Conservation (phyloP, 2,888 invertebrate species). For the Sphinx pinastri region DNA sequence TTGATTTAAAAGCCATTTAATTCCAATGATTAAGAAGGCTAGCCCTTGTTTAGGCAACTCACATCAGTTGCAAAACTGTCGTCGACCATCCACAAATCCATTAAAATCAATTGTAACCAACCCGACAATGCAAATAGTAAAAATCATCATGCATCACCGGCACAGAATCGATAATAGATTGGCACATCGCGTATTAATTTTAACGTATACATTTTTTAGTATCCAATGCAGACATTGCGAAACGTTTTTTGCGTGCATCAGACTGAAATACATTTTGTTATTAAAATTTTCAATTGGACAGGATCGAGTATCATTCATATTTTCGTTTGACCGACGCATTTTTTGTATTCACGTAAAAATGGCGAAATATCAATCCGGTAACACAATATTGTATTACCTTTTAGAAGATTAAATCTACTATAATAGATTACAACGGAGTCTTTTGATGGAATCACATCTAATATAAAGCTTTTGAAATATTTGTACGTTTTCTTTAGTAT, state of each 20-base stretch:
- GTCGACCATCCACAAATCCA: too few relatives aligned
- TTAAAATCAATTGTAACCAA: background rate
- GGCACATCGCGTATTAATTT: background rate
- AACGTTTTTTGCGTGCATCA: slow-evolving; percentile 6
- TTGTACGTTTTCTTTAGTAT: too few relatives aligned
- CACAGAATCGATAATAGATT: background rate
- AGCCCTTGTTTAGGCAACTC: too few relatives aligned
- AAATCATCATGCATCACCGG: background rate
- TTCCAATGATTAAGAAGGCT: too few relatives aligned
- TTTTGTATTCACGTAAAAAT: background rate
- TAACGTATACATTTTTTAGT: slow-evolving; percentile 4
- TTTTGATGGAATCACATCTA: too few relatives aligned
- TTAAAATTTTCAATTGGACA: slow-evolving; percentile 10
- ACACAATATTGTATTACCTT: too few relatives aligned
- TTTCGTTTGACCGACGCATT: background rate
- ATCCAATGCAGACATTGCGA: slow-evolving; percentile 17
- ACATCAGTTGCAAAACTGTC: too few relatives aligned
- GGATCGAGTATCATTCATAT: background rate
- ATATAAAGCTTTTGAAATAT: too few relatives aligned
- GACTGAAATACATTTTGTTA: slow-evolving; percentile 23
- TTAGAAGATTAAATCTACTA: too few relatives aligned
- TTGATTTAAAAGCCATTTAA: too few relatives aligned
- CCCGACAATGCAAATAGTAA: background rate
- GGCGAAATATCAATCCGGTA: too few relatives aligned
- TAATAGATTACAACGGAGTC: too few relatives aligned